Conservation (phyloP, 1,140 invertebrate species). For the Mizuhopecten yessoensis region DNA sequence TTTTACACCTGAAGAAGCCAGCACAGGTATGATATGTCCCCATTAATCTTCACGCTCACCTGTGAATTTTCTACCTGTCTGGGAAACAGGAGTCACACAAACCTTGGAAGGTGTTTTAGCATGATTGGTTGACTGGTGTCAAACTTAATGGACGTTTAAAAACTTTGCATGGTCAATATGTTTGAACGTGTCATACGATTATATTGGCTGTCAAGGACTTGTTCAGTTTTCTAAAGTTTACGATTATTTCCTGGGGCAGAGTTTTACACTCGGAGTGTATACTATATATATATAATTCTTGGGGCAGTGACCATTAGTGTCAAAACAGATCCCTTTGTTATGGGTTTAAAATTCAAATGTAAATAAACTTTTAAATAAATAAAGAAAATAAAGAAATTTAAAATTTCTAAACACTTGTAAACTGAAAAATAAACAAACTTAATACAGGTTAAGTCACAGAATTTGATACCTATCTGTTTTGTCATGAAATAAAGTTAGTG, state of each 20-base stretch:
- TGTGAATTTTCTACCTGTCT: conserved; percentile 33
- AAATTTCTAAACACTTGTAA: neutral
- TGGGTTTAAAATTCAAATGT: neutral
- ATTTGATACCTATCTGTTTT: neutral
- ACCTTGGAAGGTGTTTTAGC: neutral
- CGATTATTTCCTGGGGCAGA: neutral
- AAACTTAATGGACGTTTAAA: conserved; percentile 10
- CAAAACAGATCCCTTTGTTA: neutral
- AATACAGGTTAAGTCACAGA: neutral
- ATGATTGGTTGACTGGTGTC: neutral
- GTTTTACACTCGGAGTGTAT: neutral
- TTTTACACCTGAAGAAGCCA: conserved; percentile 10
- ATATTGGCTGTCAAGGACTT: neutral
- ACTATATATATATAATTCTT: too few species aligned
- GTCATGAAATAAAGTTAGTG: neutral
- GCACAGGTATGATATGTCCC: conserved; percentile 20
- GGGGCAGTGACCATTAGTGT: neutral
- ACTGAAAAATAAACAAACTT: neutral
- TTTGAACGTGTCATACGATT: conserved; percentile 13
- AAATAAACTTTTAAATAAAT: conserved; percentile 15
- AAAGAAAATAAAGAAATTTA: neutral
- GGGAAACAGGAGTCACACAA: neutral
- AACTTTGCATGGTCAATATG: conserved; percentile 13
- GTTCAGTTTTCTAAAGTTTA: neutral
- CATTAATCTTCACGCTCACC: conserved; percentile 10